phyloP scores from a whole-genome alignment of 2,888 invertebrate genomes.

The Scrobipalpa costella region DNA sequence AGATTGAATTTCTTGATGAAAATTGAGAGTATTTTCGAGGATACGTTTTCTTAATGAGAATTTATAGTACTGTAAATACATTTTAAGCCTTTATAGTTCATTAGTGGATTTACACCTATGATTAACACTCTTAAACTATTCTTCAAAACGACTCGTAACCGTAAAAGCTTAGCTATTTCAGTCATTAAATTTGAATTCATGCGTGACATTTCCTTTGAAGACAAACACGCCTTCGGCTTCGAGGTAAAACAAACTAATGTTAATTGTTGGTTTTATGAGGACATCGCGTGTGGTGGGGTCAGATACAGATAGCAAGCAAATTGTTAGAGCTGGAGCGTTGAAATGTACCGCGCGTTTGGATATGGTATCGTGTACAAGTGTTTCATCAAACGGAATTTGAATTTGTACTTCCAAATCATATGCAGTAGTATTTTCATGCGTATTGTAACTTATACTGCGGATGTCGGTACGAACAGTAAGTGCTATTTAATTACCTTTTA shows the following conservation, averaged over 20 bases:
- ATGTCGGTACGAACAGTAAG: no score
- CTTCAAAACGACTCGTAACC: slow-evolving; percentile 42
- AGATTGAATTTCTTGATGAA: slow-evolving; percentile 22
- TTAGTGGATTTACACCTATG: not conserved
- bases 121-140: not conserved
- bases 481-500: no score
- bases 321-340: slow-evolving; percentile 49
- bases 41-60: not conserved
- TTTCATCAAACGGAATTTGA: slow-evolving; percentile 17
- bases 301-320: slow-evolving; percentile 55
- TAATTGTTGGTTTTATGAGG: slow-evolving; percentile 75
- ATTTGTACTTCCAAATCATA: not conserved
- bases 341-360: slow-evolving; percentile 25
- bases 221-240: slow-evolving; percentile 60
- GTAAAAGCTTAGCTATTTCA: slow-evolving; percentile 47
- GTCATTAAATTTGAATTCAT: slow-evolving; percentile 57
- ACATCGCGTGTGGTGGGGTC: slow-evolving; percentile 70
- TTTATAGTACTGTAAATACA: not conserved
- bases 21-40: not conserved
- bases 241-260: slow-evolving; percentile 69
- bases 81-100: not conserved
- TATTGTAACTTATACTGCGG: no score
- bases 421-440: not conserved
- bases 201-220: slow-evolving; percentile 69
- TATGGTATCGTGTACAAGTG: slow-evolving; percentile 27